A percentile compares a stretch with the other conserved stretches of the same genome.
phyloP scores from a whole-genome alignment of 1,140 invertebrate species.

The Brachionus angularis region DNA sequence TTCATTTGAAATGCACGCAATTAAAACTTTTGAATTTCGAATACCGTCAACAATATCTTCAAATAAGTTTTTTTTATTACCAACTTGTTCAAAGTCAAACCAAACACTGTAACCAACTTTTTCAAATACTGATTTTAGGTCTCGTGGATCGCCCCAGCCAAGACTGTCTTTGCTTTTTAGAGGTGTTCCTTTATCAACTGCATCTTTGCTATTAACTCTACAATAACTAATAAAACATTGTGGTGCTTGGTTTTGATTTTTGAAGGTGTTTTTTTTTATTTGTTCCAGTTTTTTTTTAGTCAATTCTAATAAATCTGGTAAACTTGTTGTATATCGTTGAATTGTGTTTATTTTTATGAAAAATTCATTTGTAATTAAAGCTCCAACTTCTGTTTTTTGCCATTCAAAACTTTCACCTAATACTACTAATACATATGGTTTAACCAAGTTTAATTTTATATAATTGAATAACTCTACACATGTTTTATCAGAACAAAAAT shows the following conservation, averaged over 20 bases:
- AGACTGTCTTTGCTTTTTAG: slow-evolving; percentile 42
- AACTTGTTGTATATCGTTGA: slow-evolving; percentile 48
- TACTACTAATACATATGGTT: slow-evolving; percentile 49
- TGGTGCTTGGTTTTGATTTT: slow-evolving; percentile 40
- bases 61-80: slow-evolving; percentile 49
- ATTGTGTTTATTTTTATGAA: slow-evolving; percentile 53
- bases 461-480: slow-evolving; percentile 50
- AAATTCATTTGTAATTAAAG: slow-evolving; percentile 50
- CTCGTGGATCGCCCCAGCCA: slow-evolving; percentile 53
- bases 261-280: slow-evolving; percentile 33
- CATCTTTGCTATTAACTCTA: slow-evolving; percentile 51
- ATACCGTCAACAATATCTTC: slow-evolving; percentile 53
- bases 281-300: slow-evolving; percentile 46
- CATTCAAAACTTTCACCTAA: slow-evolving; percentile 49
- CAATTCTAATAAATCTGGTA: slow-evolving; percentile 47
- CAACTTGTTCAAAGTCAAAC: slow-evolving; percentile 48
- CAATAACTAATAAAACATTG: slow-evolving; percentile 28
- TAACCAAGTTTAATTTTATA: slow-evolving; percentile 50
- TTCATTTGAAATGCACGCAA: slow-evolving; percentile 53
- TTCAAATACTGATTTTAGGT: slow-evolving; percentile 47
- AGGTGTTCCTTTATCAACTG: slow-evolving; percentile 46
- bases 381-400: slow-evolving; percentile 51
- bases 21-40: slow-evolving; percentile 49
- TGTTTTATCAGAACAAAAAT: slow-evolving; percentile 50
- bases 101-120: slow-evolving; percentile 50